Evolutionary conservation across 2,113 vertebrate species (phyloP).

Genomic region (Aramus guarauna): DNA sequence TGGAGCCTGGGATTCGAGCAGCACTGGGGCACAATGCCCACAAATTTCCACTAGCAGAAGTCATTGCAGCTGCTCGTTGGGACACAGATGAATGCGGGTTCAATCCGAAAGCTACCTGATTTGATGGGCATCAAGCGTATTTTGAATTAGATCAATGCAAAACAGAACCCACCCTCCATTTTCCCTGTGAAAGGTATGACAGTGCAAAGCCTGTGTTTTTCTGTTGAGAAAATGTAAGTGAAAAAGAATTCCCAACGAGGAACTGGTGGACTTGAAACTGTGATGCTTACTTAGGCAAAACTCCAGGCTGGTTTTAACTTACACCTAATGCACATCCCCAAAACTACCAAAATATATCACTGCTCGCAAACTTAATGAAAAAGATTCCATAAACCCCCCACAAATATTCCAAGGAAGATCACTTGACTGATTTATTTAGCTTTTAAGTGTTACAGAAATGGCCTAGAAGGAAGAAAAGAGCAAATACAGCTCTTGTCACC

Average conservation of each 20-base stretch:
- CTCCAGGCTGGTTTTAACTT: not conserved
- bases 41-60: not conserved
- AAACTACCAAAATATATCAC: constrained; percentile 9
- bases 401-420: constrained; percentile 4
- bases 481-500: not conserved
- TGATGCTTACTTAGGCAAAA: not conserved
- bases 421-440: not conserved
- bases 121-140: not conserved
- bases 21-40: not conserved
- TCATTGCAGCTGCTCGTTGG: not conserved
- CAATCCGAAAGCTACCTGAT: not conserved
- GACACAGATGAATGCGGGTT: not conserved
- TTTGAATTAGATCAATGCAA: not conserved
- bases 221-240: not conserved
- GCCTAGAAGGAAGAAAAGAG: not conserved
- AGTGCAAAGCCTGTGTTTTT: not conserved
- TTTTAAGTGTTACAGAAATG: constrained; percentile 3
- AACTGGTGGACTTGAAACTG: not conserved
- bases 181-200: not conserved
- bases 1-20: not conserved
- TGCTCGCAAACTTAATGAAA: not conserved
- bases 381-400: not conserved
- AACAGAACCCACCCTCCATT: not conserved
- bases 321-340: not conserved
- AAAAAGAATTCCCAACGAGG: not conserved